phyloP scores from a whole-genome alignment of 2,797 vertebrate species.

The Pagetopsis macropterus region DNA sequence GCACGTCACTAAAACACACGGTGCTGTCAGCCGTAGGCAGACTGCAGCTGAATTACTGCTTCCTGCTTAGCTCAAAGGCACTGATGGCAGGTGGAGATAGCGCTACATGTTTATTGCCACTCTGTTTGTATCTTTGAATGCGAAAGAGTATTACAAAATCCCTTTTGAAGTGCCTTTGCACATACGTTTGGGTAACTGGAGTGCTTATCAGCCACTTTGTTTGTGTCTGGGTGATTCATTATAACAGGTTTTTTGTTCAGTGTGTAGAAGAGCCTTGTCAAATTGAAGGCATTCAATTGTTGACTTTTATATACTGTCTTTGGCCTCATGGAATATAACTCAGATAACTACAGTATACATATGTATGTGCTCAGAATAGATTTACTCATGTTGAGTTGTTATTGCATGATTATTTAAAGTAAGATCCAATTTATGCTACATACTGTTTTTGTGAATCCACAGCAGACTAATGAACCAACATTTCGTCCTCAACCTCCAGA shows the following conservation, averaged over 20 bases:
- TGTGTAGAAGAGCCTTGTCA: no score
- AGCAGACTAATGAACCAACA: neutral
- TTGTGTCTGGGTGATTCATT: no score
- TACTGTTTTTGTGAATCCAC: neutral
- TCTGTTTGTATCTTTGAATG: neutral
- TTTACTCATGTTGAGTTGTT: neutral
- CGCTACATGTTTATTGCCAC: neutral
- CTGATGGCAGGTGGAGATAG: neutral
- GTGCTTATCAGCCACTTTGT: no score
- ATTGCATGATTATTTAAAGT: neutral
- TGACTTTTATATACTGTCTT: no score
- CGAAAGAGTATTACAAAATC: no score
- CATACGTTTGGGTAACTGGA: no score
- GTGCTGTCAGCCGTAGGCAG: conserved; percentile 17
- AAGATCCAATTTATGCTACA: neutral
- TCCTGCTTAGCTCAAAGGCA: conserved; percentile 35
- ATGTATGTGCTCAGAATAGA: neutral
- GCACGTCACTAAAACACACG: conserved; percentile 12
- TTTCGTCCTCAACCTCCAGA: conserved; percentile 13
- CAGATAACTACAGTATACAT: neutral
- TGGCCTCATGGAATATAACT: neutral
- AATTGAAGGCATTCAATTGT: no score
- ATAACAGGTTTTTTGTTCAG: no score
- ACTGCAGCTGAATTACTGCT: neutral
- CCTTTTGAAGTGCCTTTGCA: no score